A percentile compares a stretch with the other conserved stretches of the same genome.
Conservation (phyloP, 2,797 vertebrate species). For the Anguilla obscura region DNA sequence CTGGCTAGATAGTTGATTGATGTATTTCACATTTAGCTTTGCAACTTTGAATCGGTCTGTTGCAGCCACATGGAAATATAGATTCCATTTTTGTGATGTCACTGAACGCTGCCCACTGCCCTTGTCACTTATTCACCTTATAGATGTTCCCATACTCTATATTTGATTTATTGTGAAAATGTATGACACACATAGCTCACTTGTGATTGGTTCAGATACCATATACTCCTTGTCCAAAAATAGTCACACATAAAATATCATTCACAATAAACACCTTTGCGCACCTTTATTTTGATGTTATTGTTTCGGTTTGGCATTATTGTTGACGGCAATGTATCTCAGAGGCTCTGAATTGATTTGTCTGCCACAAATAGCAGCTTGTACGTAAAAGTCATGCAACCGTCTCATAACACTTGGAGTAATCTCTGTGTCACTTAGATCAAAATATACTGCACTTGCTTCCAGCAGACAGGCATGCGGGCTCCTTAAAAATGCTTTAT, state of each 20-base stretch:
- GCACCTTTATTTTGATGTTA: conserved; percentile 31
- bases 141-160: conserved; percentile 14
- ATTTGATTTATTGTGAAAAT: conserved; percentile 26
- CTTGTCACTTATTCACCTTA: conserved; percentile 19
- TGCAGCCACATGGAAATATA: neutral
- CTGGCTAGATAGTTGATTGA: neutral
- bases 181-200: conserved; percentile 8
- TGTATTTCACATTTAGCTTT: conserved; percentile 26
- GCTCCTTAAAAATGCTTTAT: neutral
- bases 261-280: neutral
- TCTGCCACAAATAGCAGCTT: conserved; percentile 35
- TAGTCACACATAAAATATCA: conserved; percentile 7
- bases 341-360: conserved; percentile 35
- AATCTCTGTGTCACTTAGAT: conserved; percentile 16
- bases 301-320: conserved; percentile 20
- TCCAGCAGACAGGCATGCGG: neutral
- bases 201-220: conserved; percentile 18
- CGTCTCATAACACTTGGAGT: conserved; percentile 7
- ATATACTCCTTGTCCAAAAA: conserved; percentile 22
- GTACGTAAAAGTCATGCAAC: conserved; percentile 25
- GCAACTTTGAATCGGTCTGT: conserved; percentile 1
- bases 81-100: conserved; percentile 5
- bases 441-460: neutral
- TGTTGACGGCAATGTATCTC: neutral
- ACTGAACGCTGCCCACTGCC: conserved; percentile 18